Evolutionary conservation across 2,888 invertebrate species (phyloP), one percentile per base, ranked within the genome.

Genomic region (Osmoderma eremita): DNA sequence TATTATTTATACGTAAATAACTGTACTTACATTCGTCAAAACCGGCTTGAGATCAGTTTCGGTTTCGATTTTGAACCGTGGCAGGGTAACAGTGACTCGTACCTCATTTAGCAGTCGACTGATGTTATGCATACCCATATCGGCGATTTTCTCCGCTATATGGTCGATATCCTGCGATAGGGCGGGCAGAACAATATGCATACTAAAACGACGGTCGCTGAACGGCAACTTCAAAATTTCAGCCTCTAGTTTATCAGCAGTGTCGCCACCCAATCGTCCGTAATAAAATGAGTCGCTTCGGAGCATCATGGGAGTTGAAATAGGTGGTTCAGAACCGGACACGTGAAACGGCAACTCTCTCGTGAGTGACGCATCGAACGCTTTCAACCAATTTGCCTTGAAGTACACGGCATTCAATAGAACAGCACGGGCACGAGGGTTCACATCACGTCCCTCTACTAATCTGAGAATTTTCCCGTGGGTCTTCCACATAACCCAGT

Each of bases 381-480:
- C 84, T 24, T 85, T 78, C 45, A 83, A 80, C 94, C 95, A 95
- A 30, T 86, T 84, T 1, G 91, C 87, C 84, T 94, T 94, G 82
- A 95, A 95, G 79, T 94, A 93, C n/a, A 95, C 86, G 0, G 94
- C 94, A 78, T 94, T 95, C 2, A 94, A 87, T 3, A 95, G 85
- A 1, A 95, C 88, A 67, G 93, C 80, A 56, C 88, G 84, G 0
- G 92, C 92, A 0, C 81, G 76, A 0, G 61, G 51, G 76, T 83
- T 75, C 0, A 94, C 77, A 74, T 85, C 83, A 71, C 84, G 88
- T 1, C 86, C n/a, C 1, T 84, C 79, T 51, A 98, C 81, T 1
- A 98, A 83, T 74, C 95, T 85, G 73, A 88, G 88, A 65, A 98
- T 97, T 79, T 90, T 93, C 4, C 90, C 82, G 61, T 92, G 89